Evolutionary conservation across 1,140 invertebrate genomes (phyloP), one percentile per base, ranked within the genome.

Genomic region (Vanessa tameamea): DNA sequence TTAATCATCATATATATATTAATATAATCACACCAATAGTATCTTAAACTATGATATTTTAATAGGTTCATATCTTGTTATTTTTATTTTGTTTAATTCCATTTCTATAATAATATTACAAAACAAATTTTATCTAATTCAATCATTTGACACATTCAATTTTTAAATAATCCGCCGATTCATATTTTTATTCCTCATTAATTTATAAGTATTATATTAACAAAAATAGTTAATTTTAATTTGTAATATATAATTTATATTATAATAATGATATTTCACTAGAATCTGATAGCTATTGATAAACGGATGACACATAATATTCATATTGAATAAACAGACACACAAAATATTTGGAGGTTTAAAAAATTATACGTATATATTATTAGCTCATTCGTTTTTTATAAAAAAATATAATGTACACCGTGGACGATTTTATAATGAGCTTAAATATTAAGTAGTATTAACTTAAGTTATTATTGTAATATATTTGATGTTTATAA

Each of bases 381-480:
- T 15, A 7, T 14, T 61, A 31, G 57, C 13, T 37, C 26, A 59
- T 15, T 31, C 4, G 26, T 15, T 51, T 37, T 61, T n/a, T 7
- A 31, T 61, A 61, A 37, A 61, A 61, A 61, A 61, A 61, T 61
- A 61, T 9, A 37, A 43, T 15, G 12, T 4, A 15, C 7, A n/a
- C 15, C 15, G 57, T 61, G 57, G 57, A 61, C 57, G 57, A 61
- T 37, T 61, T 57, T 37, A 37, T 61, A 15, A 61, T 61, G 57
- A 37, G 31, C 23, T 16, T 43, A 37, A 37, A 37, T 7, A 31
- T 59, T 59, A 2, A 59, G 3, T 57, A 9, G 7, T 7, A 37
- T 37, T 37, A 5, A 37, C 7, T 7, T 13, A 23, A 13, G 12
- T 12, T 23, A 57, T 11, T 23, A 26, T 4, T 23, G 2, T 57